Evolutionary conservation across 2,113 vertebrate species (phyloP).

Genomic region (Burhinus oedicnemus): DNA sequence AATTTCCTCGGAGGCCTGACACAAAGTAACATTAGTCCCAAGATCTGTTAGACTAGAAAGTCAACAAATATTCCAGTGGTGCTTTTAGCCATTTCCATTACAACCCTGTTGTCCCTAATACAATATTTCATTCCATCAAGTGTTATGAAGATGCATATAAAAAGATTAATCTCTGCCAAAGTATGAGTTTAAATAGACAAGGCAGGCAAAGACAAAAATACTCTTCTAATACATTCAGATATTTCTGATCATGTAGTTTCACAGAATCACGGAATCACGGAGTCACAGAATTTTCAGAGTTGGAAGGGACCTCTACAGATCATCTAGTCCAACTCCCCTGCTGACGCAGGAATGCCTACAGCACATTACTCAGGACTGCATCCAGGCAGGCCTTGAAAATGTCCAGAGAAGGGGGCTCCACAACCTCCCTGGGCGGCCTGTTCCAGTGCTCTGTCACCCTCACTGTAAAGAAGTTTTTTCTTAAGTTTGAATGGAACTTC

Average conservation of each 20-base stretch:
- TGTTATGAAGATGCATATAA: not conserved
- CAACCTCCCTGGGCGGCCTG: no score
- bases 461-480: no score
- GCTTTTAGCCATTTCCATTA: not conserved
- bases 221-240: not conserved
- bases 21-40: not conserved
- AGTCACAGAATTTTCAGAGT: no score
- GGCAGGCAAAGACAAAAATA: not conserved
- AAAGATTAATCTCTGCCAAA: not conserved
- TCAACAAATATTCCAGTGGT: not conserved
- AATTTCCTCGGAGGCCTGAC: not conserved
- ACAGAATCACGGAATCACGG: no score
- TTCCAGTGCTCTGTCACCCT: no score
- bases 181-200: not conserved
- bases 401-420: no score
- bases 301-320: no score
- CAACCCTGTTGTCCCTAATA: not conserved
- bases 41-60: not conserved
- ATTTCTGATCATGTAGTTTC: not conserved
- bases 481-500: no score
- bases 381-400: no score
- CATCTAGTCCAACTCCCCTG: no score
- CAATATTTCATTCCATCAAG: not conserved
- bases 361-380: no score
- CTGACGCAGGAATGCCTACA: no score